phyloP scores from a whole-genome alignment of 2,113 vertebrate species.

The Caracal caracal region DNA sequence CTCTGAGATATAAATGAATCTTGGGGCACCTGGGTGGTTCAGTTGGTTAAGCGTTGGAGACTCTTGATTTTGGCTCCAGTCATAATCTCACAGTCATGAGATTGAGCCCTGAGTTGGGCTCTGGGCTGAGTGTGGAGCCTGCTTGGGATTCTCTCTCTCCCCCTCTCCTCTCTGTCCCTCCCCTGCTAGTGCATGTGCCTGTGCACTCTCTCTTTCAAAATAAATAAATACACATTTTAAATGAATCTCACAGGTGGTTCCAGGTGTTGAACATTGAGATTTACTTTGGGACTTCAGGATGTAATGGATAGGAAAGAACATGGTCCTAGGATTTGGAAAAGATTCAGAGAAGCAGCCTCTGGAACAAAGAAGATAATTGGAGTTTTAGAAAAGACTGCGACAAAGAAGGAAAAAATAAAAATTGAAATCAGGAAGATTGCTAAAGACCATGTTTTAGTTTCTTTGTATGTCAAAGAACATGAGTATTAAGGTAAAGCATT shows the following conservation, averaged over 20 bases:
- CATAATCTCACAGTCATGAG: too few relatives aligned
- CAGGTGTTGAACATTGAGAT: background rate
- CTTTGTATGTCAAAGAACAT: background rate
- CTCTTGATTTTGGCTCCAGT: too few relatives aligned
- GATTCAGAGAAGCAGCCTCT: background rate
- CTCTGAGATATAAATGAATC: background rate
- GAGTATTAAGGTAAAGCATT: background rate
- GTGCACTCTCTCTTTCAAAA: too few relatives aligned
- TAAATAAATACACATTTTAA: background rate
- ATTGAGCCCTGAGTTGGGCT: too few relatives aligned
- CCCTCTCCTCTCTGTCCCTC: too few relatives aligned
- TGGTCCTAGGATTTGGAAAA: background rate
- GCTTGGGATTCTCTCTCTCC: too few relatives aligned
- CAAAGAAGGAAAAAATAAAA: background rate
- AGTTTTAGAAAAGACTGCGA: background rate
- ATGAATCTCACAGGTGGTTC: background rate
- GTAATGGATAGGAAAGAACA: background rate
- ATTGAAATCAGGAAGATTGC: background rate
- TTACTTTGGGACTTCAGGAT: background rate
- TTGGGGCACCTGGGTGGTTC: too few relatives aligned
- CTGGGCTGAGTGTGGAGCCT: too few relatives aligned
- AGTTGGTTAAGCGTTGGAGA: too few relatives aligned
- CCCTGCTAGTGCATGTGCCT: too few relatives aligned
- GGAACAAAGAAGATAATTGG: background rate
- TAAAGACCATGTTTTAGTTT: background rate